Evolutionary conservation across 2,888 invertebrate genomes (phyloP), one percentile per base, ranked within the genome.

Genomic region (Ophion ellenae): DNA sequence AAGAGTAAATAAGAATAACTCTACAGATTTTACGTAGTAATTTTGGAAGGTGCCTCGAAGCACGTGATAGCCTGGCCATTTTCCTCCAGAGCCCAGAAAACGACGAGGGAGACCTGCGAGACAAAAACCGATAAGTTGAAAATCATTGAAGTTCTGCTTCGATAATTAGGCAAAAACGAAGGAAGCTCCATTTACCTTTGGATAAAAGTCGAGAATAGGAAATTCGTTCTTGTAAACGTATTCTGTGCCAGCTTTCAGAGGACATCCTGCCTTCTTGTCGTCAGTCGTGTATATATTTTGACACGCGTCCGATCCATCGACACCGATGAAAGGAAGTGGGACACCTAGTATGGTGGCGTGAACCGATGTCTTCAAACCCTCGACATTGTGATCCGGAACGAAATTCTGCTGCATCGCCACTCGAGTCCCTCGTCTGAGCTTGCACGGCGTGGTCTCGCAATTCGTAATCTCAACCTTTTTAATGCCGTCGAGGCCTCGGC

Each of bases 321-420:
- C 97, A 10, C 98, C 97, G 11, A 97, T 91, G 92, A 97, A 97
- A 0, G 98, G 97, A 75, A 98, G 90, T 0, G 95, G 94, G 0
- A 97, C 91, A 0, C 96, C 96, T 2, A 95, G 91, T 24, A 97
- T 95, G 0, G 95, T 94, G 0, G 97, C 98, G 85, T 93, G 93
- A 7, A 97, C 97, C 10, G 94, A 92, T 84, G 96, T 97, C 67
- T 77, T 95, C 69, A 97, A 77, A 0, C 92, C 93, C 0, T 91
- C 80, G n/a, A 96, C 90, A 86, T 97, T 96, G 17, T 93, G 92
- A 0, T 95, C 95, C 80, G 97, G 95, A 53, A 92, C 95, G 82
- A 97, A 96, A 87, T 94, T 95, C 83, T 97, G 95, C 70, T 94
- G 93, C 75, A 97, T 95, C 67, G 93, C 90, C 69, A 95, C 94